These are phyloP conservation scores for Hemistola chrysoprasaria DNA, from an alignment of 2,888 invertebrate species.

Conservation along the genomic window DNA sequence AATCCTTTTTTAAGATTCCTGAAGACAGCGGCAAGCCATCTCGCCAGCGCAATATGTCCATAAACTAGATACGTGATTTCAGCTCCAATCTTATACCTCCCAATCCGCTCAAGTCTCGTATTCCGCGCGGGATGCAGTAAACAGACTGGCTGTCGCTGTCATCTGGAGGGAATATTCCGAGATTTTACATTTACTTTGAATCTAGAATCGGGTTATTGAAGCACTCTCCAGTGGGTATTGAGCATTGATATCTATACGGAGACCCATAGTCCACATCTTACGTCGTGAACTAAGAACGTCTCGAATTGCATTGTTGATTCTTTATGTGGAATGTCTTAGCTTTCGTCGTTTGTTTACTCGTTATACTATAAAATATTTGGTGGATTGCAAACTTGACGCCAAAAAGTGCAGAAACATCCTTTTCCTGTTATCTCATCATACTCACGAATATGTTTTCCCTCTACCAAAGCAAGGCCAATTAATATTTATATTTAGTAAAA, in stretches of 20 bases:
- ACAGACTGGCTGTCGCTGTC: conserved; percentile 61
- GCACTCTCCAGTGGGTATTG: conserved; percentile 51
- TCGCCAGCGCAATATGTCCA: conserved; percentile 53
- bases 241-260: conserved; percentile 31
- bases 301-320: conserved; percentile 4
- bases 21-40: conserved; percentile 40
- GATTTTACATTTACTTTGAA: conserved; percentile 65
- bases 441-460: too few species aligned
- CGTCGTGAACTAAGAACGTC: neutral
- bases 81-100: conserved; percentile 66
- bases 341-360: conserved; percentile 5
- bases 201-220: conserved; percentile 65
- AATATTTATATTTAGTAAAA: too few species aligned
- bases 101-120: conserved; percentile 39
- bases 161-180: conserved; percentile 62
- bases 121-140: conserved; percentile 27
- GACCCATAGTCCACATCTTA: conserved; percentile 3
- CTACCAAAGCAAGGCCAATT: too few species aligned
- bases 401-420: conserved; percentile 2
- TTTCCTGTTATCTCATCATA: conserved; percentile 5
- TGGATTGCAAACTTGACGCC: neutral
- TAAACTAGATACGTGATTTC: conserved; percentile 76
- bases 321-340: conserved; percentile 3
- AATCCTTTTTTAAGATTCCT: conserved; percentile 18
- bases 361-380: too few species aligned